These are phyloP conservation scores for Grammomys dolichurus DNA, from an alignment of 2,113 vertebrate species.

Conservation along the genomic window DNA sequence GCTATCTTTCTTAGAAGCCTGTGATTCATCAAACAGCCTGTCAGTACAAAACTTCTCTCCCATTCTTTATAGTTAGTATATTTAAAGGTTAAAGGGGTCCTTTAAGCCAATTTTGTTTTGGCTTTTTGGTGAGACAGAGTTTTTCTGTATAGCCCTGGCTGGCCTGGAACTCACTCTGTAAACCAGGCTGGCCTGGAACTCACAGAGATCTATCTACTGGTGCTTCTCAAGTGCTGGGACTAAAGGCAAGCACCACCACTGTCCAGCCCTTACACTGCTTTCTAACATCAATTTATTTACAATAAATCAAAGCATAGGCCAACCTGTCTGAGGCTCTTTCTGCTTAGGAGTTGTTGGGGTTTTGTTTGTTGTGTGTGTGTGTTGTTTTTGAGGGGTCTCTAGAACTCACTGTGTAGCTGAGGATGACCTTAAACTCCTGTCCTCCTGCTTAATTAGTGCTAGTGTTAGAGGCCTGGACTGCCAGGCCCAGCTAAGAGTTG, in stretches of 20 bases:
- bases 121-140: neutral
- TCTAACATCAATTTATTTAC: neutral
- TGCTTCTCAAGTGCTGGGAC: neutral
- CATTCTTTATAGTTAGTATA: neutral
- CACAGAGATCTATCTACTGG: neutral
- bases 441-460: neutral
- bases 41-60: slow-evolving; percentile 35
- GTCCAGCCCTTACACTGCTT: neutral
- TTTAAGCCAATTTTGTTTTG: neutral
- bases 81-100: neutral
- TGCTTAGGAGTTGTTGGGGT: neutral
- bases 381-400: neutral
- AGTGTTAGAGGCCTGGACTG: neutral
- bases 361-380: neutral
- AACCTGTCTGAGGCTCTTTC: neutral
- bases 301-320: slow-evolving; percentile 22
- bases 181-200: neutral
- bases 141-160: too few species aligned
- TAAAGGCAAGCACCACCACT: neutral
- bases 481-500: neutral
- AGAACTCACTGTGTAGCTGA: neutral
- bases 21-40: neutral
- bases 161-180: neutral
- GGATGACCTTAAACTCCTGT: neutral
- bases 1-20: slow-evolving; percentile 1